Base-by-base conservation (phyloP, 92 coral and sea anemone species). In the Porites cylindrica region DNA sequence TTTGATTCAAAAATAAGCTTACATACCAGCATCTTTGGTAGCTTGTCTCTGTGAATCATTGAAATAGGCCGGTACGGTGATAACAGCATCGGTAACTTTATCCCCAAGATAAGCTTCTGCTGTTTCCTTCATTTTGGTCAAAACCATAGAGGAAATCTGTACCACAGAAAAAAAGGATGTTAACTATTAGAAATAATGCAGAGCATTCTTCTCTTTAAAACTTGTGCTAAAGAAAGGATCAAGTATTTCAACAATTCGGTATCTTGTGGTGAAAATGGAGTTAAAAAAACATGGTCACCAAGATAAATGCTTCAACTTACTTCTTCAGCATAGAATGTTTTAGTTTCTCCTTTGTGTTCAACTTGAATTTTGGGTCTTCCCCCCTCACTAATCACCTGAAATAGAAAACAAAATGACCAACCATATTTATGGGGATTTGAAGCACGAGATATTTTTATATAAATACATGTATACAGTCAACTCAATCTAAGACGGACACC, bases 41-140 rank as follows among this genome's bases (percentile, higher is more conserved):
- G 95, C 95, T 29, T 92, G 95, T 17, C 95, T 82, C 62, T 92
- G 95, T 2, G 95, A 92, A 66, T 92, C 95, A 77, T 92, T 92
- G 91, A 92, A 92, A 75, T 92, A 92, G 0, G 95, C 95, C 4
- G 95, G 95, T 18, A 92, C 95, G 13, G 93, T 86, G 11, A 91
- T 67, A 13, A 91, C 93, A 38, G 91, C 91, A 75, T 69, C 75
- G 11, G 88, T 70, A 20, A 91, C 93, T 50, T 76, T 87, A 72
- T 82, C 75, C 8, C 93, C 93, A 51, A 91, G 91, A 62, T 91
- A 86, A 51, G 95, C 93, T 72, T 90, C 94, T 0, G 94, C 94
- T 26, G 92, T 91, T 79, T 91, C 92, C 76, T 91, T 91, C 94
- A 91, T 91, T 88, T 93, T 93, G 20, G 88, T 81, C 65, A 93